Percentiles rank a stretch among this genome's conserved stretches.
phyloP scores from a whole-genome alignment of 1,140 invertebrate genomes.

The Oscheius sp. region DNA sequence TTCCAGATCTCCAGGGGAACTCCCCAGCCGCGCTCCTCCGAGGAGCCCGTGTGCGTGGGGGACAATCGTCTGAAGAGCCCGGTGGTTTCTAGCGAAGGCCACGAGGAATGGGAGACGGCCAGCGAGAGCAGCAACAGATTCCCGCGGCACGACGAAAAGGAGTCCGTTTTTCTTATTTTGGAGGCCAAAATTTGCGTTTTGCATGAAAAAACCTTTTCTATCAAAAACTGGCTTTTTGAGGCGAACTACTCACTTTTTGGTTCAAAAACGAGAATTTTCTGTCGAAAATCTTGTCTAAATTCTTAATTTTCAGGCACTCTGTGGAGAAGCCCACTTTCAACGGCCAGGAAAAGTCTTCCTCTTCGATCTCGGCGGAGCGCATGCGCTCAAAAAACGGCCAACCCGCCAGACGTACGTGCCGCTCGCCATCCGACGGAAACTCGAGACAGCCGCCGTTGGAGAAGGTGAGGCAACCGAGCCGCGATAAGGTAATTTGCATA shows the following conservation, averaged over 20 bases:
- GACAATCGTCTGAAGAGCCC: conserved; percentile 44
- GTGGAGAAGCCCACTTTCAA: background rate
- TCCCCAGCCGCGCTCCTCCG: background rate
- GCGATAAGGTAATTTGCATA: background rate
- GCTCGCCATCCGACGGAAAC: conserved; percentile 12
- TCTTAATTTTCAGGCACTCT: background rate
- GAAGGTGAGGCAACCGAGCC: background rate
- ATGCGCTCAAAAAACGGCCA: conserved; percentile 58
- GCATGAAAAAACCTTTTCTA: too few relatives aligned
- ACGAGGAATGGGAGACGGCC: conserved; percentile 69
- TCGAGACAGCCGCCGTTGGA: background rate
- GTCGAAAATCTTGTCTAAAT: too few relatives aligned
- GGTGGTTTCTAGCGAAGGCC: conserved; percentile 63
- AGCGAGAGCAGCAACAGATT: conserved; percentile 67
- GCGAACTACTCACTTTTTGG: too few relatives aligned
- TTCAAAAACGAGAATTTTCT: too few relatives aligned
- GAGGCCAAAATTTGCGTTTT: too few relatives aligned
- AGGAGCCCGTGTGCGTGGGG: background rate
- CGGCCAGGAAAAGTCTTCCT: background rate
- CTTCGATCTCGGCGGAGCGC: background rate
- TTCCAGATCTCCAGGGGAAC: background rate
- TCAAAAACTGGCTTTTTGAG: too few relatives aligned
- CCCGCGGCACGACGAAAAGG: background rate
- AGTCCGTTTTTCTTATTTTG: background rate
- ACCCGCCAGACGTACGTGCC: conserved; percentile 47